These are phyloP conservation scores for Lasioglossum calceatum DNA, from an alignment of 2,888 invertebrate genomes.

Conservation along the genomic window DNA sequence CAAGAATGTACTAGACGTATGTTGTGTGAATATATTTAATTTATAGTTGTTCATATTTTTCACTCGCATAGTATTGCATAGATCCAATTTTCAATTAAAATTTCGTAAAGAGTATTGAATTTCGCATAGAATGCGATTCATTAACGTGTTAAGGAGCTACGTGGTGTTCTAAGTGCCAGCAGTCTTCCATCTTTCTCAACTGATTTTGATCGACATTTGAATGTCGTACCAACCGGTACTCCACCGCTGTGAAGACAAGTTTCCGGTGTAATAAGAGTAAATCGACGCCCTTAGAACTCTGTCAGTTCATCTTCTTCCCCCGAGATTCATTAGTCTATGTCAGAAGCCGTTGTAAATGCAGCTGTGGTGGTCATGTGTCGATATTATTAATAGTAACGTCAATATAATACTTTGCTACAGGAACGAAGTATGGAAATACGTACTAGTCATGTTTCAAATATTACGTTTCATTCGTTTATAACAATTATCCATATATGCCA, in stretches of 20 bases:
- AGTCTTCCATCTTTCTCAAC: not conserved
- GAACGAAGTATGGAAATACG: slow-evolving; percentile 21
- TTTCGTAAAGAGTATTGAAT: not conserved
- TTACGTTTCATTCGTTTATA: not conserved
- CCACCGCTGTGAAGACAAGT: slow-evolving; percentile 34
- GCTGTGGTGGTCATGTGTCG: slow-evolving; percentile 68
- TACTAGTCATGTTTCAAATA: slow-evolving; percentile 13
- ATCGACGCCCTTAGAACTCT: slow-evolving; percentile 33
- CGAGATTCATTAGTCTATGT: slow-evolving; percentile 74
- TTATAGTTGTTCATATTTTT: too few species aligned
- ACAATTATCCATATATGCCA: not conserved
- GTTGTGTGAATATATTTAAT: too few species aligned
- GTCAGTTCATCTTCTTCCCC: slow-evolving; percentile 42
- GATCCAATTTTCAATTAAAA: not conserved
- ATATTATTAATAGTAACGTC: slow-evolving; percentile 75
- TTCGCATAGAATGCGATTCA: not conserved
- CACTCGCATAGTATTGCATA: too few species aligned
- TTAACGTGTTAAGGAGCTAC: not conserved
- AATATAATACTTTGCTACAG: slow-evolving; percentile 21
- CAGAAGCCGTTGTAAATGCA: slow-evolving; percentile 70
- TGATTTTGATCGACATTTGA: slow-evolving; percentile 42
- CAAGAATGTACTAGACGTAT: too few species aligned
- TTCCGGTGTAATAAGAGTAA: slow-evolving; percentile 43
- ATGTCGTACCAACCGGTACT: slow-evolving; percentile 27
- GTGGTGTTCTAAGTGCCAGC: not conserved